Evolutionary conservation across 2,113 vertebrate species (phyloP).

Genomic region (Paedocypris sp.): DNA sequence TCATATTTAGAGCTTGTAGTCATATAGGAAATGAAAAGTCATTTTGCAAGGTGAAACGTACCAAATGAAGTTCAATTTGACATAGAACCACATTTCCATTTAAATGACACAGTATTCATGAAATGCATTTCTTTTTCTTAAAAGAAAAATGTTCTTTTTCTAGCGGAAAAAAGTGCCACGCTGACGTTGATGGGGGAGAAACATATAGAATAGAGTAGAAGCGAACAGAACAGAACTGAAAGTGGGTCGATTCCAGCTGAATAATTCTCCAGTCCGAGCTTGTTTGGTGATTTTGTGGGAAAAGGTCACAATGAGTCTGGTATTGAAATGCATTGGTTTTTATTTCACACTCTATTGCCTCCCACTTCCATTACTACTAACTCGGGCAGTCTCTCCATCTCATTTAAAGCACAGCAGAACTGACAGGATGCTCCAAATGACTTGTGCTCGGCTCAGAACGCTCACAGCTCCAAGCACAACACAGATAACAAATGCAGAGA

Average conservation of each 20-base stretch:
- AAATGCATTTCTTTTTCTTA: too few relatives aligned
- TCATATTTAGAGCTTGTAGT: too few relatives aligned
- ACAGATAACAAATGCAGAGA: slow-evolving; percentile 39
- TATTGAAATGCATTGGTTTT: slow-evolving; percentile 43
- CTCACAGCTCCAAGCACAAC: slow-evolving; percentile 1
- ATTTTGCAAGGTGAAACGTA: too few relatives aligned
- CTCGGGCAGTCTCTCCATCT: slow-evolving; percentile 43
- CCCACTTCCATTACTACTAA: slow-evolving; percentile 52
- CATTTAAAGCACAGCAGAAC: slow-evolving; percentile 54
- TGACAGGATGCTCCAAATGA: slow-evolving; percentile 54
- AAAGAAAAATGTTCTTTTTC: too few relatives aligned
- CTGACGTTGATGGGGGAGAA: too few relatives aligned
- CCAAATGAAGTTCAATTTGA: too few relatives aligned
- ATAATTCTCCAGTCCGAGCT: neutral
- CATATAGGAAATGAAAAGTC: too few relatives aligned
- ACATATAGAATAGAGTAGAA: slow-evolving; percentile 27
- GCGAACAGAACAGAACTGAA: slow-evolving; percentile 9
- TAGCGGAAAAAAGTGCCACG: too few relatives aligned
- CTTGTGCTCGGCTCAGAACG: slow-evolving; percentile 44
- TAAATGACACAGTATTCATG: too few relatives aligned
- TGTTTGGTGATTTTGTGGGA: slow-evolving; percentile 10
- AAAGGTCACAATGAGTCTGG: slow-evolving; percentile 9
- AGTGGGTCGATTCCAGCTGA: neutral
- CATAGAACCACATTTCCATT: too few relatives aligned
- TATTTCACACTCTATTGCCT: slow-evolving; percentile 59